These are phyloP conservation scores for Tetrax tetrax DNA, from an alignment of 2,113 vertebrate species.

Conservation along the genomic window DNA sequence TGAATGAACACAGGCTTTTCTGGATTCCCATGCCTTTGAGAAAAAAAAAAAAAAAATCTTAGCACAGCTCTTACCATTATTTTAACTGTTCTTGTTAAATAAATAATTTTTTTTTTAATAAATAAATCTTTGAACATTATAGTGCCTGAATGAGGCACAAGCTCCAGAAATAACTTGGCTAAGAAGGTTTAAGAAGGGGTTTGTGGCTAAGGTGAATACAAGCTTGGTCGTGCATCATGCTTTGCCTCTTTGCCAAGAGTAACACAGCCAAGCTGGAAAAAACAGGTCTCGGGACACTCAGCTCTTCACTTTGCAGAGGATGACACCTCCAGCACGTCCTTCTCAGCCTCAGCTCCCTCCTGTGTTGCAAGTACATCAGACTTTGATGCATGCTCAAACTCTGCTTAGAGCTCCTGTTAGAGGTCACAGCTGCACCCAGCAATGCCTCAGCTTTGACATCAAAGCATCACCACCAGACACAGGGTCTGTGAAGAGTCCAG, in stretches of 20 bases:
- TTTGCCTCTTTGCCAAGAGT: background rate
- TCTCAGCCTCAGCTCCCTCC: background rate
- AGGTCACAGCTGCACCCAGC: background rate
- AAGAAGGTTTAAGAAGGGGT: background rate
- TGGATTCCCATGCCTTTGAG: background rate
- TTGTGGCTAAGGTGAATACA: background rate
- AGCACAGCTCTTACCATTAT: background rate
- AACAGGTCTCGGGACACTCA: background rate
- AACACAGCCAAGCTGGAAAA: background rate
- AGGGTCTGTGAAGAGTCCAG: background rate
- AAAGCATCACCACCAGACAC: background rate
- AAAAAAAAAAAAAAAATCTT: background rate
- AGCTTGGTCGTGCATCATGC: background rate
- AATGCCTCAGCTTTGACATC: background rate
- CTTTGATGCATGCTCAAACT: accelerated
- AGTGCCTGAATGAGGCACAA: background rate
- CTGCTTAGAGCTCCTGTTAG: background rate
- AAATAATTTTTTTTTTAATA: background rate
- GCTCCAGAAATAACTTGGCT: background rate
- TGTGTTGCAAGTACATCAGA: too few species aligned
- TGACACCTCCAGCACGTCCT: background rate
- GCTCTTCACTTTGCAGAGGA: background rate
- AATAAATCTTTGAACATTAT: background rate
- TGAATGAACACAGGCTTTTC: background rate
- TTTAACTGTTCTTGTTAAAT: background rate